Evolutionary conservation across 2,888 invertebrate genomes (phyloP), one percentile per base, ranked within the genome.

Genomic region (Elaeidobius kamerunicus): DNA sequence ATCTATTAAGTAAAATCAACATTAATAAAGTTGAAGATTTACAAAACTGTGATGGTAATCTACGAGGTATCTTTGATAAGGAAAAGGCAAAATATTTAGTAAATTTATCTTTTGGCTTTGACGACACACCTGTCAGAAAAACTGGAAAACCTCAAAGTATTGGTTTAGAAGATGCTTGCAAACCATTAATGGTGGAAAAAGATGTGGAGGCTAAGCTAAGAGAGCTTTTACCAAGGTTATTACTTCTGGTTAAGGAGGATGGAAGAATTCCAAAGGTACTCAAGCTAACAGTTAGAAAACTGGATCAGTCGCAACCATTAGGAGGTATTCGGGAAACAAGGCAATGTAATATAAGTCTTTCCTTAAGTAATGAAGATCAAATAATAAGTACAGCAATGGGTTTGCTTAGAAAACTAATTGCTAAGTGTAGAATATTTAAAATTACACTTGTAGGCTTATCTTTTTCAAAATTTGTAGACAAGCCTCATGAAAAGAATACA

Each of bases 361-460:
- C 83, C 5, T 74, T 85, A 54, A 74, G 75, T 18, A 82, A 82
- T 1, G 76, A 80, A 64, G 78, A 80, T 35, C 87, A 86, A 72
- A 76, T 88, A 52, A 72, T 88, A 64, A 78, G 77, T 48, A 79
- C 82, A 50, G 79, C 86, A 52, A 86, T 88, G 86, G 81, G 82
- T 66, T 76, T 89, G 61, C 88, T 88, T 66, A 83, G 84, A 67
- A 83, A 86, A 66, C 78, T 85, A 55, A 83, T 88, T 51, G 82
- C 87, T 67, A 76, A 84, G 59, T 77, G 79, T 19, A 83, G 84
- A 73, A 85, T 86, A 57, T 90, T 87, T 74, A 88, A 88, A 72
- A 82, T 90, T 63, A 89, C 88, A 1, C 73, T 89, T 46, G 76
- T 90, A 52, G 90, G 89, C n/a, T 74, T 89, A 65, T 86, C 88